Evolutionary conservation across 2,888 invertebrate species (phyloP).

Genomic region (Phrixothrix hirtus): DNA sequence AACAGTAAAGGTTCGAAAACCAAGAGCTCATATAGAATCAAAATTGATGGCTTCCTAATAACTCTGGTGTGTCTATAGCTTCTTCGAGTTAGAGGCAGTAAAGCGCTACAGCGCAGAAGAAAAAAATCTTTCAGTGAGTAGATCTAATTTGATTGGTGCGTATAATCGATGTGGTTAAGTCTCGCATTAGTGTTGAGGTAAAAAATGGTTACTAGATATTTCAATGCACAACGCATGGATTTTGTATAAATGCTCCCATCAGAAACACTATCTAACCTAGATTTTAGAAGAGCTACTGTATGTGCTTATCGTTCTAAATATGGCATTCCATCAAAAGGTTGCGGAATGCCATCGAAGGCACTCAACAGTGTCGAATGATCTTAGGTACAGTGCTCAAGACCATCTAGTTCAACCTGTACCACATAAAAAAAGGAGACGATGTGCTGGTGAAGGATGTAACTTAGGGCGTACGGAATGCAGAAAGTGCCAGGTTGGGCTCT

Average conservation of each 20-base stretch:
- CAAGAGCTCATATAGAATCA: constrained; percentile 2
- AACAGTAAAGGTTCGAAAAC: not conserved
- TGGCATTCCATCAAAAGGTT: not conserved
- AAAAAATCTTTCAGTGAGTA: not conserved
- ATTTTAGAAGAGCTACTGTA: constrained; percentile 1
- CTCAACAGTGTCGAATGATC: too few species aligned
- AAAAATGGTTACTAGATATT: constrained; percentile 1
- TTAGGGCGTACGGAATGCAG: too few species aligned
- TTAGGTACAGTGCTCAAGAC: not conserved
- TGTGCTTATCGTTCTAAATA: not conserved
- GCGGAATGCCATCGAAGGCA: not conserved
- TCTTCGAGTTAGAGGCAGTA: not conserved
- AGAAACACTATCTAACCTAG: not conserved
- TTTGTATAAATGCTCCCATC: too few species aligned
- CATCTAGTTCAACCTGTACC: constrained; percentile 1
- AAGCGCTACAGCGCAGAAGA: not conserved
- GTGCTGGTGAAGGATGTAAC: constrained; percentile 1
- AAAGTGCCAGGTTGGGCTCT: not conserved
- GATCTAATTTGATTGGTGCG: too few species aligned
- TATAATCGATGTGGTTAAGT: not conserved
- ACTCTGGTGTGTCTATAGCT: too few species aligned
- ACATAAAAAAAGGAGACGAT: not conserved
- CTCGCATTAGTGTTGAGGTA: not conserved
- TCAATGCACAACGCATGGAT: constrained; percentile 7
- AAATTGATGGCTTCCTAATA: constrained; percentile 1